Conservation (phyloP, 2,888 invertebrate species). For the Andrena fulva region DNA sequence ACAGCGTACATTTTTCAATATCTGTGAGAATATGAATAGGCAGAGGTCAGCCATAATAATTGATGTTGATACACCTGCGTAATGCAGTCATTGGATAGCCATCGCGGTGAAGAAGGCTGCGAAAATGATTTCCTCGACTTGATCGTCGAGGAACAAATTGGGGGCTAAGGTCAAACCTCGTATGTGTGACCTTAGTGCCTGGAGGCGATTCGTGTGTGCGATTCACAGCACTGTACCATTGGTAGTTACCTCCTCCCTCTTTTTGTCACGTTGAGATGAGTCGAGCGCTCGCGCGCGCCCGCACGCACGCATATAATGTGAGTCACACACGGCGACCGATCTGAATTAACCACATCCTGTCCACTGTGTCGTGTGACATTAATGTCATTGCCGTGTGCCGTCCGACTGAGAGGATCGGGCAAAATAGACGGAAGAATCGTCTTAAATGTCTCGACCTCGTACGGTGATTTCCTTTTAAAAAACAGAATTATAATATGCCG, state of each 20-base stretch:
- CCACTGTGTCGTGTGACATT: conserved; percentile 79
- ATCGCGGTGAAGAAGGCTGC: conserved; percentile 59
- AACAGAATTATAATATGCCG: background rate
- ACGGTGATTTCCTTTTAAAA: conserved; percentile 23
- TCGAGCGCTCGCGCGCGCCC: conserved; percentile 44
- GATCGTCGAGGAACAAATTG: conserved; percentile 71
- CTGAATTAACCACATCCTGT: conserved; percentile 83
- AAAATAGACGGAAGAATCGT: conserved; percentile 71
- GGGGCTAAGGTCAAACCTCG: conserved; percentile 78
- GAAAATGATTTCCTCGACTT: conserved; percentile 71
- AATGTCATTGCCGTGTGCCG: conserved; percentile 78
- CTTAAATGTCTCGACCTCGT: conserved; percentile 50
- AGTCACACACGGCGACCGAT: conserved; percentile 78
- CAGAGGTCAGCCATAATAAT: background rate
- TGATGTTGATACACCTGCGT: conserved; percentile 24
- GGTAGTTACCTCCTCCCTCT: conserved; percentile 69
- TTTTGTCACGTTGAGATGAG: conserved; percentile 56
- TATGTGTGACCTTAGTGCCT: conserved; percentile 70
- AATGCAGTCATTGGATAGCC: conserved; percentile 28
- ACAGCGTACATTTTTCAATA: background rate
- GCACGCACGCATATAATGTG: conserved; percentile 67
- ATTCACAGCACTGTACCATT: conserved; percentile 73
- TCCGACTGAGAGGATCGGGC: conserved; percentile 62
- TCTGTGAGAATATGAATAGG: background rate
- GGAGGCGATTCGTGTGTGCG: conserved; percentile 68